A percentile compares a stretch with the other conserved stretches of the same genome.
These are phyloP conservation scores for Sula dactylatra DNA, from an alignment of 2,113 vertebrate genomes.

Conservation along the genomic window DNA sequence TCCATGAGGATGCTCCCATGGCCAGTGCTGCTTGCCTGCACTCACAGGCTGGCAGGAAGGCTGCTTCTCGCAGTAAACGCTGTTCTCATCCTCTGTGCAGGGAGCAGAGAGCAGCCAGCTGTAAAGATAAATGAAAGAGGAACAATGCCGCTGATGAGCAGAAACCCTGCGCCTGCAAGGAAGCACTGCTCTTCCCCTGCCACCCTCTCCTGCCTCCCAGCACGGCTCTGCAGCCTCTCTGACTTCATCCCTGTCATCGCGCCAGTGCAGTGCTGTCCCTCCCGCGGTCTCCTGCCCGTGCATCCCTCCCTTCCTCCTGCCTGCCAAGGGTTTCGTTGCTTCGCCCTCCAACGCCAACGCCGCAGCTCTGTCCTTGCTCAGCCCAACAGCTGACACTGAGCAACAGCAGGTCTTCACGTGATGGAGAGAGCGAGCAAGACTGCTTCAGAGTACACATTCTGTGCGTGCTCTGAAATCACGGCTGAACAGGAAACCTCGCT, in stretches of 20 bases:
- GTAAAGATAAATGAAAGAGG: conserved; percentile 2
- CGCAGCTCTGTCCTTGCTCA: neutral
- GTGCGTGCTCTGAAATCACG: accelerated
- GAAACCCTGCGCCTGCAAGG: neutral
- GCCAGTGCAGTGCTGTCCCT: neutral
- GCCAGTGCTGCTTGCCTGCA: accelerated
- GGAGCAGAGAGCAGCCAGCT: conserved; percentile 19
- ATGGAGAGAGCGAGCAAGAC: neutral
- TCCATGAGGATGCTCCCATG: neutral
- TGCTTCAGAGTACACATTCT: neutral
- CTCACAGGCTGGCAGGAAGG: neutral
- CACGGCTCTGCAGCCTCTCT: neutral
- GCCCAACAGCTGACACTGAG: neutral
- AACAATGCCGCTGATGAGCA: conserved; percentile 49
- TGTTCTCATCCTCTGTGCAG: accelerated
- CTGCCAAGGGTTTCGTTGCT: neutral
- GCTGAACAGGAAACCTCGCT: neutral
- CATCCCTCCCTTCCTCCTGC: neutral
- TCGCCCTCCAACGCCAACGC: accelerated
- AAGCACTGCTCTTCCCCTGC: neutral
- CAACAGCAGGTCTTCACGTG: neutral
- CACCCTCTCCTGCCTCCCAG: neutral
- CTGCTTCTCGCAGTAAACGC: neutral
- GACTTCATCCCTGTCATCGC: neutral
- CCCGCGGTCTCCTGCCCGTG: accelerated